Evolutionary conservation across 2,888 invertebrate species (phyloP).

Genomic region (Tenthredo notha): DNA sequence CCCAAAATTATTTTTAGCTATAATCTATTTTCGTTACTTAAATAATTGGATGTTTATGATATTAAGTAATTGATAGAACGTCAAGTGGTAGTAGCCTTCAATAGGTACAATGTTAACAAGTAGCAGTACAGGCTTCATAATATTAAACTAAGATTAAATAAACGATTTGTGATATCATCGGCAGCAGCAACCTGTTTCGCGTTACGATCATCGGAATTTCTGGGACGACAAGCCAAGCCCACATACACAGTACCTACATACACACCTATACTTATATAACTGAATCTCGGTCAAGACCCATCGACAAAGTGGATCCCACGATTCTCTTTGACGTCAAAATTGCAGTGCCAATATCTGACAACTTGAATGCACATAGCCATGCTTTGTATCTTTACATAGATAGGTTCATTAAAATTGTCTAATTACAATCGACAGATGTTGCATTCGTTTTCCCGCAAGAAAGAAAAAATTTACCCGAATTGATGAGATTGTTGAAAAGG

Average conservation of each 20-base stretch:
- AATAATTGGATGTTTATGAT: constrained; percentile 6
- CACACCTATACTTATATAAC: background rate
- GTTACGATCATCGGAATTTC: constrained; percentile 38
- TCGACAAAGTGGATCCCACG: constrained; percentile 24
- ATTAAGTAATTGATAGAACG: constrained; percentile 23
- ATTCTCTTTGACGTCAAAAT: constrained; percentile 16
- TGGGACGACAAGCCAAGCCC: background rate
- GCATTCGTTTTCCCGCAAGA: no score
- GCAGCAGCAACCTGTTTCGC: constrained; percentile 38
- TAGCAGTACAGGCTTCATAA: constrained; percentile 27
- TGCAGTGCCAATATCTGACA: constrained; percentile 2
- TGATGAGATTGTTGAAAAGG: background rate
- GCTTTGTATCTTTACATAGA: background rate
- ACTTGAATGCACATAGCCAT: background rate
- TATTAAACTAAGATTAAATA: constrained; percentile 27
- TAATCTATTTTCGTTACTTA: constrained; percentile 10
- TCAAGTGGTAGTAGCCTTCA: constrained; percentile 3
- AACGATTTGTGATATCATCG: constrained; percentile 25
- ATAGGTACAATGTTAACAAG: background rate
- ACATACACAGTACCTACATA: background rate
- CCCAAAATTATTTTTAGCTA: background rate
- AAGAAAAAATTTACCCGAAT: no score
- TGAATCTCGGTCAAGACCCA: constrained; percentile 36
- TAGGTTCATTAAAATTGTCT: background rate
- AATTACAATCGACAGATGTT: background rate